Conservation (phyloP, 2,888 invertebrate genomes). For the Subacronicta megacephala region DNA sequence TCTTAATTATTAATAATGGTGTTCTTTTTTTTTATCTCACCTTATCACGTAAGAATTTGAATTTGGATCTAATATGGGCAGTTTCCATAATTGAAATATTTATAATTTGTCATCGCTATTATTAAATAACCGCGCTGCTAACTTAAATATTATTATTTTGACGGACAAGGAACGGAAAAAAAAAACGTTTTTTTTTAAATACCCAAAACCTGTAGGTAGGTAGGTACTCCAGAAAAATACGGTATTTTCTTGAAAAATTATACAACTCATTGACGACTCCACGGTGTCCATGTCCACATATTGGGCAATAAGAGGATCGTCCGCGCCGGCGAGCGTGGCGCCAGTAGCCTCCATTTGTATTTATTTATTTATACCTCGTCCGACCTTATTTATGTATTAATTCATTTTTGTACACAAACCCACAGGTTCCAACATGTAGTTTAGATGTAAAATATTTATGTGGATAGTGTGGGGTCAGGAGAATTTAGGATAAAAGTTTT, state of each 20-base stretch:
- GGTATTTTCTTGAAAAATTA: not conserved
- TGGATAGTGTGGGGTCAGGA: slow-evolving; percentile 27
- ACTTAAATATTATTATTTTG: no score
- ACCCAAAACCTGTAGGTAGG: no score
- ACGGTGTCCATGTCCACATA: slow-evolving; percentile 65
- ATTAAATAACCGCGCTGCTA: no score
- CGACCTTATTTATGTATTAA: slow-evolving; percentile 85
- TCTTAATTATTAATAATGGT: no score
- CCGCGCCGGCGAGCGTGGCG: slow-evolving; percentile 83
- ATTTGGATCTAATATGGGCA: no score
- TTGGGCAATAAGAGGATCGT: slow-evolving; percentile 83
- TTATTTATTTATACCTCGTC: slow-evolving; percentile 87
- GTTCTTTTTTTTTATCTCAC: no score
- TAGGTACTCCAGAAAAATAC: no score
- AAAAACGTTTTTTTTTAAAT: no score
- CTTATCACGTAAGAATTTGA: no score
- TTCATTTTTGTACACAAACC: slow-evolving; percentile 73
- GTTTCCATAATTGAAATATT: no score
- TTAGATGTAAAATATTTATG: slow-evolving; percentile 42
- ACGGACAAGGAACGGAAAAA: no score
- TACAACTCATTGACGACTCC: slow-evolving; percentile 56
- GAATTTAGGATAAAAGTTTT: not conserved
- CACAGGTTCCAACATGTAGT: slow-evolving; percentile 54
- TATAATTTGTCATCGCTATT: no score
- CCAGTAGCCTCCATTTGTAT: slow-evolving; percentile 88